Conservation (phyloP, 2,888 invertebrate species). For the Himalopsyche kuldschensis region DNA sequence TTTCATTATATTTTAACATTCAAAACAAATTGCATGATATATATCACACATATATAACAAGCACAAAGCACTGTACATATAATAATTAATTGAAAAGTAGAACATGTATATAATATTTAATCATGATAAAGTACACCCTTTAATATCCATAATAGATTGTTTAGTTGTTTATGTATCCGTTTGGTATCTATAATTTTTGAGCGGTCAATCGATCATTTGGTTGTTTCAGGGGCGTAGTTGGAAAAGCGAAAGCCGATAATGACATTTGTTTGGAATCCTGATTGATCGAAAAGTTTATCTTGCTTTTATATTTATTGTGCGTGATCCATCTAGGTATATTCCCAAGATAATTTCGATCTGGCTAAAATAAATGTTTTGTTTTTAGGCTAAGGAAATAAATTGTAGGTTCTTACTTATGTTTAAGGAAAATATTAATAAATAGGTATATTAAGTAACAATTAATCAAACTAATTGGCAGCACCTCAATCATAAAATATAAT, state of each 20-base stretch:
- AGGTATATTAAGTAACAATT: too few relatives aligned
- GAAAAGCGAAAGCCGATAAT: constrained; percentile 6
- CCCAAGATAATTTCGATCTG: background rate
- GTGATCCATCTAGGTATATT: constrained; percentile 17
- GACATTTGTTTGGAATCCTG: constrained; percentile 21
- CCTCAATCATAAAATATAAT: too few relatives aligned
- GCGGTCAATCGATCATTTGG: background rate
- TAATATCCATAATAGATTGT: background rate
- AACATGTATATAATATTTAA: background rate
- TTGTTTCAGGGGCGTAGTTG: background rate
- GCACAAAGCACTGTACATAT: background rate
- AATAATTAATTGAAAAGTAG: background rate
- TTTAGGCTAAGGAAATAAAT: background rate
- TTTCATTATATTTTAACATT: background rate
- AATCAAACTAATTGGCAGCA: too few relatives aligned
- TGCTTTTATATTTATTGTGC: background rate
- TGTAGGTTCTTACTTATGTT: background rate
- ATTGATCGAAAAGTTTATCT: constrained; percentile 9
- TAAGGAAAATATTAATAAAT: too few relatives aligned
- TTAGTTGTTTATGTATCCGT: background rate
- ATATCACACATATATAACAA: background rate
- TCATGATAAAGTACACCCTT: background rate
- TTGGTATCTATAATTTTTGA: background rate
- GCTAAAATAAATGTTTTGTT: background rate
- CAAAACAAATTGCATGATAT: too few relatives aligned